Evolutionary conservation across 2,888 invertebrate genomes (phyloP), one percentile per base, ranked within the genome.

Genomic region (Zeuzera pyrina): DNA sequence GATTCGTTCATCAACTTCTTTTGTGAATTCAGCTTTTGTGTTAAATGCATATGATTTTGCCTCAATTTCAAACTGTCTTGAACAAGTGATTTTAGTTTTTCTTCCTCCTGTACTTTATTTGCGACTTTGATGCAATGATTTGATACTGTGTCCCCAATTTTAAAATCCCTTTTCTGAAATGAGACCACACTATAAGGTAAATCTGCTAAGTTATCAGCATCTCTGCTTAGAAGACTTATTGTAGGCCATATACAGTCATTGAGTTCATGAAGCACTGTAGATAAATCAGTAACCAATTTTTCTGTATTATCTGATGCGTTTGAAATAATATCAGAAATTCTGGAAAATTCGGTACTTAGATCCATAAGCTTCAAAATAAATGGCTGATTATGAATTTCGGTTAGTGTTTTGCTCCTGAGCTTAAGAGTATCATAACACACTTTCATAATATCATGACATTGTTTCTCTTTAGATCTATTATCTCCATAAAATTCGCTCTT

Each of bases 341-440:
- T 84, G 2, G 59, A 47, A 41, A 81, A 70, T 43, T 85, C 85
- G 16, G 54, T 59, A 39, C 71, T 71, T 21, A 84, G 61, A 46
- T 83, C 79, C 42, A 71, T 63, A 2, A 84, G 56, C 45, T 83
- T 84, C 24, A 78, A 45, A 19, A 76, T 57, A 54, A 78, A 79
- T 12, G 68, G 55, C 43, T 84, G 83, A 29, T 70, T 62, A n/a
- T 68, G 64, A 24, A 76, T 54, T 46, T 83, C 77, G 34, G 56
- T 54, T 24, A 88, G 53, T 35, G 87, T 71, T 47, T 66, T 76
- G 42, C 78, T 84, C 43, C 86, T 76, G 3, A 81, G 52, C 55
- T 85, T 86, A 0, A 88, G 59, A 36, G 86, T 86, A 33, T 85
- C 74, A 41, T 86, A 87, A 19, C 88, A 69, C 27, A 86, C 57